Conservation (phyloP, 2,888 invertebrate genomes). For the Papilio protenor region DNA sequence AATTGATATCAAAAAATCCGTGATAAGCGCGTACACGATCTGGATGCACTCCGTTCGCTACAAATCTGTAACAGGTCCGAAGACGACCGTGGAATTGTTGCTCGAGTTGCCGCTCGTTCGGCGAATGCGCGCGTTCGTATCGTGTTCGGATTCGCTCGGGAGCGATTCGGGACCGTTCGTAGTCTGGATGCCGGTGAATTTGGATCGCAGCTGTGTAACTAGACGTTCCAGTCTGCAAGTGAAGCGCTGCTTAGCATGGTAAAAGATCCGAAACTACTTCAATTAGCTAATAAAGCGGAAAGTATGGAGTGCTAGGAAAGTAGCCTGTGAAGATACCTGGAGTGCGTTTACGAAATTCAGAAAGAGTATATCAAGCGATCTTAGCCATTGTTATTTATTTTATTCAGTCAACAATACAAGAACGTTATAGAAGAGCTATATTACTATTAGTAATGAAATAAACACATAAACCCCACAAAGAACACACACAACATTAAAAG, state of each 20-base stretch:
- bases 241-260: constrained; percentile 59
- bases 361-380: neutral
- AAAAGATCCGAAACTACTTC: constrained; percentile 47
- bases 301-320: neutral
- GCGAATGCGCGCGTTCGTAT: constrained; percentile 57
- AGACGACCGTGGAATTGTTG: constrained; percentile 77
- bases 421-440: neutral
- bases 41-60: constrained; percentile 71
- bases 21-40: constrained; percentile 58
- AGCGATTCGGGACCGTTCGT: constrained; percentile 76
- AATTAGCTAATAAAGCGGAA: constrained; percentile 22
- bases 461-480: neutral
- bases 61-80: constrained; percentile 86
- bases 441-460: neutral
- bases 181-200: constrained; percentile 74
- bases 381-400: neutral
- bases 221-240: constrained; percentile 84
- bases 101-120: constrained; percentile 71
- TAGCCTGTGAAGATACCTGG: constrained; percentile 1
- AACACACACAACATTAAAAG: constrained; percentile 6
- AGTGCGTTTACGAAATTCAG: neutral
- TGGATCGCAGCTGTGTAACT: constrained; percentile 82
- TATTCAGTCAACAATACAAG: neutral
- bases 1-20: constrained; percentile 68
- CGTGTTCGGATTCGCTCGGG: constrained; percentile 77